phyloP scores from a whole-genome alignment of 1,140 invertebrate species.

The Drosophila prosaltans region DNA sequence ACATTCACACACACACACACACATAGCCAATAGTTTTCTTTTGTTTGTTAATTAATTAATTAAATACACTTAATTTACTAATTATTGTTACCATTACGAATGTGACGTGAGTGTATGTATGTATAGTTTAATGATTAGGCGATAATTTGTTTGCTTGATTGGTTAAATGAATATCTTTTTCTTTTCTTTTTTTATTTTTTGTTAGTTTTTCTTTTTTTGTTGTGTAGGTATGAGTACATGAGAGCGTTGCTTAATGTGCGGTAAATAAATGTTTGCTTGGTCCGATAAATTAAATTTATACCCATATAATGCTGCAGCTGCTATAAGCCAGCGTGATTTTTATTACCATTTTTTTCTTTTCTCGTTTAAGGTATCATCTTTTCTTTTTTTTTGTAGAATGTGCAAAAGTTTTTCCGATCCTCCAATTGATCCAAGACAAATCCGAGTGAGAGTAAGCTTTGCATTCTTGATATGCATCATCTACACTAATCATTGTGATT shows the following conservation, averaged over 20 bases:
- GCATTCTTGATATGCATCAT: conserved; percentile 42
- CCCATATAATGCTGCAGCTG: background rate
- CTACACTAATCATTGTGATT: conserved; percentile 34
- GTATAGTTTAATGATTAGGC: conserved; percentile 24
- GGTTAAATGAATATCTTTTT: conserved; percentile 26
- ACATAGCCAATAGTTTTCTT: conserved; percentile 35
- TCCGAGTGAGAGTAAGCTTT: conserved; percentile 18
- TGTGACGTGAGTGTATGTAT: conserved; percentile 61
- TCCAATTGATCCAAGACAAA: conserved; percentile 41
- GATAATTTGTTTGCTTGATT: conserved; percentile 30
- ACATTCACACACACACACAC: conserved; percentile 57
- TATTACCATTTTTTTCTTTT: too few species aligned
- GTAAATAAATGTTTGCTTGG: conserved; percentile 51
- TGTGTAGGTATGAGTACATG: conserved; percentile 60
- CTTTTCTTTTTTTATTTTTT: conserved; percentile 10
- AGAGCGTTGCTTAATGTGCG: conserved; percentile 53
- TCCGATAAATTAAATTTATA: conserved; percentile 56
- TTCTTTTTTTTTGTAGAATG: conserved; percentile 10
- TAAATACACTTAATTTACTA: conserved; percentile 71
- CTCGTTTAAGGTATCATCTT: background rate
- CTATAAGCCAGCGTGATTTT: background rate
- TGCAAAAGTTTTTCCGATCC: conserved; percentile 32
- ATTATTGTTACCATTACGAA: conserved; percentile 82
- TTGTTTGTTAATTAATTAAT: conserved; percentile 39
- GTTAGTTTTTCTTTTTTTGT: conserved; percentile 44